Base-by-base conservation (phyloP, 2,797 vertebrate species). In the Mastacembelus armatus region DNA sequence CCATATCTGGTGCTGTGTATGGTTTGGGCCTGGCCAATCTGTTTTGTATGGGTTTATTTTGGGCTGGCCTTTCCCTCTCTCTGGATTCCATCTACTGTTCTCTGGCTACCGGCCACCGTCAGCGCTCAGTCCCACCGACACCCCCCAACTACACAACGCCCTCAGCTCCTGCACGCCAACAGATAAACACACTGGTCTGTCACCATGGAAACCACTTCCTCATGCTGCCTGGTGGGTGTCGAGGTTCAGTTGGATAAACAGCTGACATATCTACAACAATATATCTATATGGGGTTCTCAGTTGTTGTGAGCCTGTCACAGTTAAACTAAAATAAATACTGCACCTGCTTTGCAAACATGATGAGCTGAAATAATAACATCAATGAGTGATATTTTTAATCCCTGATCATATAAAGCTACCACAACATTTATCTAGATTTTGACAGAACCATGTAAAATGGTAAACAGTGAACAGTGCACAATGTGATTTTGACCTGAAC, bases 31-130 rank as follows among this genome's bases (percentile, higher is more conserved):
- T 14, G 30, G 57, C 55, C 29, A 6, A 55, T 39, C 56, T 4
- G 40, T 69, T 81, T 71, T 68, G 51, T 77, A 77, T 71, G 78
- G 75, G 90, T 90, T 91, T 94, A 93, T 94, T 94, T 93, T 87
- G 63, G 88, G 82, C 86, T 80, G 57, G 88, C 86, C 89, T 89
- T 91, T 90, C 83, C 85, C 77, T 69, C 86, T 89, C 78, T 54
- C 73, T 55, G 79, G 65, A 92, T 93, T 91, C 89, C 88, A 88
- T 76, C 74, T 65, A 49, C 59, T 60, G 52, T 77, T 87, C 84
- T 81, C 81, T 91, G 90, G 92, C 86, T 40, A 22, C 18, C n/a
- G 16, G 70, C 89, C 87, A 83, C 58, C 38, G 74, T 66, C 47
- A 74, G n/a, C 45, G 29, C 67, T 79, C 57, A 76, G 54, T 55